phyloP scores from a whole-genome alignment of 2,888 invertebrate genomes.

The Sminthurinus aureus region DNA sequence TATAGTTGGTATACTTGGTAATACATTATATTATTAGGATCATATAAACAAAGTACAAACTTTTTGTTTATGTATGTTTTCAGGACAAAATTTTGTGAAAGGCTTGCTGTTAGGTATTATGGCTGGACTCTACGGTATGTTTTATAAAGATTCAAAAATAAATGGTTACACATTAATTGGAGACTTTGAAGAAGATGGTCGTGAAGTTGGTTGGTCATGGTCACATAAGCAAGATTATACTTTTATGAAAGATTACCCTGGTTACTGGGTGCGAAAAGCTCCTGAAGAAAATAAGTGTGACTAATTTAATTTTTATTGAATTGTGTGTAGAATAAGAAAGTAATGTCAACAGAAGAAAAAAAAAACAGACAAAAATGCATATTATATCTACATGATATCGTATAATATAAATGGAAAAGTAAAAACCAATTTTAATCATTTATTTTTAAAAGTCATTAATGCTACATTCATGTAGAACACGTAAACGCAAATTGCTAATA shows the following conservation, averaged over 20 bases:
- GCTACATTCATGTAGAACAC: background rate
- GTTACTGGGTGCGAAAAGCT: constrained; percentile 49
- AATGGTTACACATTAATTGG: constrained; percentile 15
- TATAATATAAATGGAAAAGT: background rate
- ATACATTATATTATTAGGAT: too few species aligned
- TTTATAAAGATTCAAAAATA: constrained; percentile 43
- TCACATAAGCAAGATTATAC: constrained; percentile 9
- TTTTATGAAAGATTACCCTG: constrained; percentile 1
- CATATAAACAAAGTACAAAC: background rate
- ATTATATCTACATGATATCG: background rate
- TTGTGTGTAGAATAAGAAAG: background rate
- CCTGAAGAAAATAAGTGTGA: constrained; percentile 7
- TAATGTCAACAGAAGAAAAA: background rate
- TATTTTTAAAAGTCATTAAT: background rate
- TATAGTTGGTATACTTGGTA: too few species aligned
- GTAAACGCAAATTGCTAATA: too few species aligned
- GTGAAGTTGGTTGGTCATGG: background rate
- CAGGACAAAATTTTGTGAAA: constrained; percentile 30
- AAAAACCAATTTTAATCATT: constrained; percentile 28
- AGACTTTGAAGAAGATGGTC: constrained; percentile 20
- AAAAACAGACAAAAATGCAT: background rate
- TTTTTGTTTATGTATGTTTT: background rate
- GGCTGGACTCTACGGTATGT: constrained; percentile 20
- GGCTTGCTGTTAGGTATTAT: constrained; percentile 43
- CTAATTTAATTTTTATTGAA: background rate